Evolutionary conservation across 2,797 vertebrate species (phyloP), one percentile per base, ranked within the genome.

Genomic region (Propithecus perrieri): DNA sequence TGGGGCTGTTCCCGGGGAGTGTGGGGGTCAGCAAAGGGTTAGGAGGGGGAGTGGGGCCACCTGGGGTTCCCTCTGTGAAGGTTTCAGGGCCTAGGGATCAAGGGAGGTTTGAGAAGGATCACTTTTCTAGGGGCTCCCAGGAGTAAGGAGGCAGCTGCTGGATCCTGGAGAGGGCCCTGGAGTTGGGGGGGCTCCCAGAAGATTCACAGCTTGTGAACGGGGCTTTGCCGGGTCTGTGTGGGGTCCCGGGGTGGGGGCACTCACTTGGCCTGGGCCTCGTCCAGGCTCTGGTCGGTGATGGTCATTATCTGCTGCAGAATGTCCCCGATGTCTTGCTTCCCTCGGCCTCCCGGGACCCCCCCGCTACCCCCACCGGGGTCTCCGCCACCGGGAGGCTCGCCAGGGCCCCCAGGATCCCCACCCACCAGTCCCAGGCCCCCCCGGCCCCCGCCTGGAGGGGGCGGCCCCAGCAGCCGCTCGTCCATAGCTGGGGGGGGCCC

Each of bases 291-390:
- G 99, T 99, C 99, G 87, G 99, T 99, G 98, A 99, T 99, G 97
- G 99, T 99, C 99, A 99, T 99, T 97, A 99, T 99, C 98, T 99
- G 99, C 98, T 99, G 99, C 97, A 99, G 98, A 97, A 99, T 99
- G 98, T 99, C 99, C 7, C 99, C 99, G 57, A 99, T 99, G 97
- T 99, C 99, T 88, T 98, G 98, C 96, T 98, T 99, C 98, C 98
- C 99, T 93, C 98, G 97, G 94, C 97, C 98, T 96, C 97, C 97
- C 97, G 96, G 99, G 98, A 96, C 98, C 98, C 99, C 99, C 97
- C 99, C 99, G 96, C 99, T 99, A 83, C 99, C 99, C 15, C 98
- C 98, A 38, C 97, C 90, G 95, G 98, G 98, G 94, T 99, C 99
- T 95, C 97, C 97, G 94, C 96, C 98, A 84, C 97, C 97, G 89